Evolutionary conservation across 2,888 invertebrate genomes (phyloP).

Genomic region (Eumacrocentrus americanus): DNA sequence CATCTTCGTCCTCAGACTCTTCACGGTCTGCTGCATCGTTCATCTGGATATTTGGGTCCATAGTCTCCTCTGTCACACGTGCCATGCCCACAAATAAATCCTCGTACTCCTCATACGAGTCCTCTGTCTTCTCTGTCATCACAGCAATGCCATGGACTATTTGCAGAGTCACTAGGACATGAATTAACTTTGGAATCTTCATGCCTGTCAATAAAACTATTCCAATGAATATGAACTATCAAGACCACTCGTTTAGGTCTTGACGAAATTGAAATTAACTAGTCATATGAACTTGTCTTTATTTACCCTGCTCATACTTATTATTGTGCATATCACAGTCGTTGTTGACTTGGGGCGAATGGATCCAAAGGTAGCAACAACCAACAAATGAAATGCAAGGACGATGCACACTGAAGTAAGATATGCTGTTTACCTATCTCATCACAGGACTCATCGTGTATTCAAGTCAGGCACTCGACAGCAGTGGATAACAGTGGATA

Average conservation of each 20-base stretch:
- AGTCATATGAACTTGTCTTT: too few relatives aligned
- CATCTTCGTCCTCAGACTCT: slow-evolving; percentile 23
- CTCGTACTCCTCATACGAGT: slow-evolving; percentile 23
- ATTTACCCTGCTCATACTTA: too few relatives aligned
- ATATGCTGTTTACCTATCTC: slow-evolving; percentile 1
- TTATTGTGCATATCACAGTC: too few relatives aligned
- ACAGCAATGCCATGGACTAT: slow-evolving; percentile 22
- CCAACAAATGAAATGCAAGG: too few relatives aligned
- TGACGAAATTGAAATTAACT: background rate
- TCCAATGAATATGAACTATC: background rate
- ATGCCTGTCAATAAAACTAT: background rate
- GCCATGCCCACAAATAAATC: slow-evolving; percentile 32
- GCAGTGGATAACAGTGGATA: slow-evolving; percentile 15
- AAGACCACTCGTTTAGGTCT: too few relatives aligned
- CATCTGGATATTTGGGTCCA: slow-evolving; percentile 47
- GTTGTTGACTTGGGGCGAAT: too few relatives aligned
- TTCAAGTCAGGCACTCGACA: slow-evolving; percentile 28
- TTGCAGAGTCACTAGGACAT: slow-evolving; percentile 7
- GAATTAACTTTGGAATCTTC: slow-evolving; percentile 12
- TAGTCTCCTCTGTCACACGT: slow-evolving; percentile 46
- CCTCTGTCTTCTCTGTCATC: slow-evolving; percentile 25
- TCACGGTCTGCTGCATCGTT: slow-evolving; percentile 42
- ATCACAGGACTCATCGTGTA: slow-evolving; percentile 21
- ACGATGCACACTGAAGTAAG: background rate
- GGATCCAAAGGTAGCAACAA: too few relatives aligned